Evolutionary conservation across 2,797 vertebrate genomes (phyloP).

Genomic region (Sebastes iracundus): DNA sequence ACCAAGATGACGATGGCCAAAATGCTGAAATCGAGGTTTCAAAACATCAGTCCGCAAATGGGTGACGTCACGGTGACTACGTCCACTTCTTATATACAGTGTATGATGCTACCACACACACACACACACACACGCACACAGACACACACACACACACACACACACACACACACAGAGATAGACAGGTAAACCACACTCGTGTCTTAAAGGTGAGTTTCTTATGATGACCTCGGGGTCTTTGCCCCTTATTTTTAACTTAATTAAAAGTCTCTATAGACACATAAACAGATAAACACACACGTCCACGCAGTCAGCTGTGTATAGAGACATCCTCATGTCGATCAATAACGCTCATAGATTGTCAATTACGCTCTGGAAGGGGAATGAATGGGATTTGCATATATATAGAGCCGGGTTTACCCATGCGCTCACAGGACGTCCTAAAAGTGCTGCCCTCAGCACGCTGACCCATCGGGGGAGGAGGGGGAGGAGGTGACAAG

Average conservation of each 20-base stretch:
- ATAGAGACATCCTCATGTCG: constrained; percentile 70
- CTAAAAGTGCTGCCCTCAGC: constrained; percentile 81
- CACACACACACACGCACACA: neutral
- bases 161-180: too few species aligned
- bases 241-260: constrained; percentile 31
- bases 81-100: too few species aligned
- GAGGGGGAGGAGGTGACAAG: neutral
- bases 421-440: constrained; percentile 75
- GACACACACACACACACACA: neutral
- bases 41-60: too few species aligned
- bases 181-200: neutral
- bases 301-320: constrained; percentile 45
- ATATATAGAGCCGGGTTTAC: constrained; percentile 81
- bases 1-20: too few species aligned
- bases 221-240: neutral
- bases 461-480: constrained; percentile 50
- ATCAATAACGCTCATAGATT: constrained; percentile 84
- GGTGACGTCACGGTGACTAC: too few species aligned
- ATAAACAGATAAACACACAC: constrained; percentile 51
- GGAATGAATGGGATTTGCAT: constrained; percentile 82
- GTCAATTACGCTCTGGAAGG: constrained; percentile 73
- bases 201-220: neutral
- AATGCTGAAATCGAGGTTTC: too few species aligned
- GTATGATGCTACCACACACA: neutral
- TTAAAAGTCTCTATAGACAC: constrained; percentile 24